A percentile compares a stretch with the other conserved stretches of the same genome.
phyloP scores from a whole-genome alignment of 2,888 invertebrate genomes.

The Callyntrura sp. region DNA sequence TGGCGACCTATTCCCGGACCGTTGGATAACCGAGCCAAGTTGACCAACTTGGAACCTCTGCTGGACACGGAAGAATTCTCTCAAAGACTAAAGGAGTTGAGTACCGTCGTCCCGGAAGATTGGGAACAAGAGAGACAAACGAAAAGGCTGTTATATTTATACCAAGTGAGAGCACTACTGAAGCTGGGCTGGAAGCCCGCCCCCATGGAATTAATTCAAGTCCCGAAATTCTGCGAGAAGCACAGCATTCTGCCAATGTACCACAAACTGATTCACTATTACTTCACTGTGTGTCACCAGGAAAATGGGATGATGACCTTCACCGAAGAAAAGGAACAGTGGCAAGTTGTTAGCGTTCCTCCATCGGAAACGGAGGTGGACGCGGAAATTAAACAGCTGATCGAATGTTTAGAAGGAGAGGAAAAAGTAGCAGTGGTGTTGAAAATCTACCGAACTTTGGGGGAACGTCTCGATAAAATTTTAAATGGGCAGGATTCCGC shows the following conservation, averaged over 20 bases:
- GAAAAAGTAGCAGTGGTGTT: no score
- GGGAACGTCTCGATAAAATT: no score
- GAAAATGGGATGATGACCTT: no score
- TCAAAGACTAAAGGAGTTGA: not conserved
- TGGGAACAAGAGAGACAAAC: not conserved
- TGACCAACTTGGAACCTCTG: not conserved
- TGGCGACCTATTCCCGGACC: slow-evolving; percentile 38
- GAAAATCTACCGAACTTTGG: no score
- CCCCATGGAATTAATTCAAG: not conserved
- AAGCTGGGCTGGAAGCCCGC: slow-evolving; percentile 8
- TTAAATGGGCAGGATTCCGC: no score
- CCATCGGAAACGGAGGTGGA: no score
- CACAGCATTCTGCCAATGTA: not conserved
- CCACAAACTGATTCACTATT: not conserved
- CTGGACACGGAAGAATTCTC: not conserved
- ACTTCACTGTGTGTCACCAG: not conserved
- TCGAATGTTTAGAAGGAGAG: no score
- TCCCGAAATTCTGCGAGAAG: slow-evolving; percentile 3
- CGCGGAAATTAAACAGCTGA: no score
- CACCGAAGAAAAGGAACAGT: no score
- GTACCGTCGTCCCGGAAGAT: not conserved
- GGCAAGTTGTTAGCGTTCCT: no score
- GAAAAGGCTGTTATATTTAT: slow-evolving; percentile 17
- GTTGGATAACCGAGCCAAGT: not conserved
- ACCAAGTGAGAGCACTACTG: not conserved